Conservation (phyloP, 2,113 vertebrate species). For the Periophthalmodon schlosseri region DNA sequence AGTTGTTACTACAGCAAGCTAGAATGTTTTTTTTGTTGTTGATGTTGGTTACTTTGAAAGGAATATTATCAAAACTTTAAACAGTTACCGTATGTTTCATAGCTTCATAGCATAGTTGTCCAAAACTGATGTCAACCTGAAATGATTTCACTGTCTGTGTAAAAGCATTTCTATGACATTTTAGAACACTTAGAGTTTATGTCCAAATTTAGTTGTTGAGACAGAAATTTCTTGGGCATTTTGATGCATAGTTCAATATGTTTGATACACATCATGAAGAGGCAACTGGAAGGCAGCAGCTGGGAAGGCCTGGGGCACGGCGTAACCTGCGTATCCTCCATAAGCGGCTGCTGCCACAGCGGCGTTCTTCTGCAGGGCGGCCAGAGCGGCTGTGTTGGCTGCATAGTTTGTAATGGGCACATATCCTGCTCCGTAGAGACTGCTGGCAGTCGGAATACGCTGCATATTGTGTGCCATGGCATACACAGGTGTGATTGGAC, state of each 20-base stretch:
- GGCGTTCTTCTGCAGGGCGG: slow-evolving; percentile 94
- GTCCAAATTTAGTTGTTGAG: slow-evolving; percentile 27
- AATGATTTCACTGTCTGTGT: slow-evolving; percentile 22
- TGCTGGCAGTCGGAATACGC: slow-evolving; percentile 83
- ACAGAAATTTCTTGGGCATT: slow-evolving; percentile 26
- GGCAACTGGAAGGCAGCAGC: slow-evolving; percentile 89
- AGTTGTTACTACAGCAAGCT: slow-evolving; percentile 28
- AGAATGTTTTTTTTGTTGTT: background rate
- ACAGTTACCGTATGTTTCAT: slow-evolving; percentile 6
- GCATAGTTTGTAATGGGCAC: slow-evolving; percentile 87
- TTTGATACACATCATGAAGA: slow-evolving; percentile 93
- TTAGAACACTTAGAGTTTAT: slow-evolving; percentile 19
- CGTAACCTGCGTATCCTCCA: slow-evolving; percentile 85
- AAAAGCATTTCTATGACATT: slow-evolving; percentile 23
- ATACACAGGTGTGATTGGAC: slow-evolving; percentile 94
- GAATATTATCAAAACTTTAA: slow-evolving; percentile 18
- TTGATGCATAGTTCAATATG: slow-evolving; percentile 80
- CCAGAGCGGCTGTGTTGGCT: slow-evolving; percentile 82
- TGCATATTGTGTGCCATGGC: slow-evolving; percentile 91
- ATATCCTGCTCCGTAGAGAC: slow-evolving; percentile 90
- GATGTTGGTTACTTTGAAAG: slow-evolving; percentile 19
- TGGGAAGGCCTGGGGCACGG: slow-evolving; percentile 89
- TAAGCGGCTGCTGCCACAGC: slow-evolving; percentile 83
- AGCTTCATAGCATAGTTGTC: slow-evolving; percentile 20
- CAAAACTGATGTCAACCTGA: slow-evolving; percentile 4